Conservation (phyloP, 2,797 vertebrate species). For the Chiloscyllium punctatum region DNA sequence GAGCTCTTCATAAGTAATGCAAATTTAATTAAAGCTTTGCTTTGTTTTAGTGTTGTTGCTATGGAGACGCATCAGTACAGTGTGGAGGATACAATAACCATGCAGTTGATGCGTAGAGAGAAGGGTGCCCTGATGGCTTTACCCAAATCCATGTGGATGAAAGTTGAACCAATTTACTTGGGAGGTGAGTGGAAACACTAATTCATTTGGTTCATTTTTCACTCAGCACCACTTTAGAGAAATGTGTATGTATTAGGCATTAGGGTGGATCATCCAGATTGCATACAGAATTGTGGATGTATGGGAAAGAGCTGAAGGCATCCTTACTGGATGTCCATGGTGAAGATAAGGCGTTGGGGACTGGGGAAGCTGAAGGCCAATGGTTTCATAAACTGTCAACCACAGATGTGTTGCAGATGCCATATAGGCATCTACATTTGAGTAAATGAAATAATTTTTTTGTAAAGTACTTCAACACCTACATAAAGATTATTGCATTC, state of each 20-base stretch:
- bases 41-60: constrained; percentile 77
- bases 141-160: constrained; percentile 87
- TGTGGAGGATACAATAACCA: constrained; percentile 82
- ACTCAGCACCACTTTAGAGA: background rate
- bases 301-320: background rate
- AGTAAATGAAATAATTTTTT: background rate
- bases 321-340: too few relatives aligned
- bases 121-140: constrained; percentile 86
- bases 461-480: background rate
- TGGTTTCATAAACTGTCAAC: background rate
- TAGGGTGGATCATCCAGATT: too few relatives aligned
- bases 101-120: constrained; percentile 91
- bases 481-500: background rate
- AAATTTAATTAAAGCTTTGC: background rate
- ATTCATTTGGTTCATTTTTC: background rate
- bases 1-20: background rate
- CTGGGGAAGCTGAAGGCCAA: too few relatives aligned
- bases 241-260: background rate
- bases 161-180: constrained; percentile 81
- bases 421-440: background rate
- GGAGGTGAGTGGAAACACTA: constrained; percentile 63
- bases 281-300: background rate
- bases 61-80: constrained; percentile 87
- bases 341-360: too few relatives aligned
- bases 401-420: too few relatives aligned